Conservation (phyloP, 2,797 vertebrate species). For the Macropodus opercularis region DNA sequence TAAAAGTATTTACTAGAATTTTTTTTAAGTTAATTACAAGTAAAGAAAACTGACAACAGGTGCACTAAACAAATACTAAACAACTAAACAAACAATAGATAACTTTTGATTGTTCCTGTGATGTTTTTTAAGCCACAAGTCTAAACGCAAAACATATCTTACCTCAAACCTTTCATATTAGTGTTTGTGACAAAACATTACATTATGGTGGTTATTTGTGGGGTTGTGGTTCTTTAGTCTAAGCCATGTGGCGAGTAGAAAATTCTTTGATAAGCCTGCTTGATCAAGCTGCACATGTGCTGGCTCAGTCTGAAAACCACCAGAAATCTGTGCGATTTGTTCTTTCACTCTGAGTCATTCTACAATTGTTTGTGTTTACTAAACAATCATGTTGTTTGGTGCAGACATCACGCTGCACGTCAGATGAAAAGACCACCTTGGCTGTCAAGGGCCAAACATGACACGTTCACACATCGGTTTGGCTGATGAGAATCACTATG, state of each 20-base stretch:
- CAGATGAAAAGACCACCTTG: constrained; percentile 67
- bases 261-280: constrained; percentile 53
- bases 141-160: background rate
- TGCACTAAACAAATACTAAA: background rate
- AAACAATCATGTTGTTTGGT: constrained; percentile 47
- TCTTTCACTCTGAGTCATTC: constrained; percentile 52
- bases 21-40: background rate
- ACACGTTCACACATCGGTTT: constrained; percentile 42
- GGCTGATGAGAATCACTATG: constrained; percentile 13
- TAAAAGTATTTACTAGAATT: background rate
- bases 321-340: constrained; percentile 38
- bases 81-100: no score
- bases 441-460: constrained; percentile 45
- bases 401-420: constrained; percentile 20
- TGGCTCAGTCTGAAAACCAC: constrained; percentile 50
- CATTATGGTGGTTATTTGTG: constrained; percentile 34
- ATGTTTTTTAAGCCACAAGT: no score
- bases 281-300: constrained; percentile 62
- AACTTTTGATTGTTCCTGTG: background rate
- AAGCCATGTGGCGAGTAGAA: constrained; percentile 38
- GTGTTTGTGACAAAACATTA: background rate
- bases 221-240: constrained; percentile 24
- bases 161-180: background rate
- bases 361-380: constrained; percentile 68
- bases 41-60: background rate